Conservation (phyloP, 2,797 vertebrate genomes). For the Artibeus lituratus region DNA sequence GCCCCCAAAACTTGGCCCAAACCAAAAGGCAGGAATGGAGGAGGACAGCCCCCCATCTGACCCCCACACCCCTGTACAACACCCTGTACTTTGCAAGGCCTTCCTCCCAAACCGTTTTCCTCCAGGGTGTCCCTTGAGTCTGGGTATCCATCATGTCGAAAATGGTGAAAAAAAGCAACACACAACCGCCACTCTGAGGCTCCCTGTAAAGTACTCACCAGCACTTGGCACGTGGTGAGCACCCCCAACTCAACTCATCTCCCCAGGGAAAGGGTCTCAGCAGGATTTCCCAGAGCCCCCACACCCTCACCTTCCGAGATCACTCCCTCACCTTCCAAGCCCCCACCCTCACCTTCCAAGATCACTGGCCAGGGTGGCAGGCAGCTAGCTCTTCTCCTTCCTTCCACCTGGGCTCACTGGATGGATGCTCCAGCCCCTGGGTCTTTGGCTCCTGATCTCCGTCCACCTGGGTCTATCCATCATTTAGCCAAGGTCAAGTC, state of each 20-base stretch:
- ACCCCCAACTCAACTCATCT: rapidly evolving
- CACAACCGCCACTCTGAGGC: background rate
- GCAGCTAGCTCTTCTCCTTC: background rate
- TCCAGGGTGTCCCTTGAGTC: background rate
- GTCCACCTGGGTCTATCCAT: conserved; percentile 52
- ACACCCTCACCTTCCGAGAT: background rate
- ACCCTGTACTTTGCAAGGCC: rapidly evolving
- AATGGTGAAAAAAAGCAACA: rapidly evolving
- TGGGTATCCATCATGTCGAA: rapidly evolving
- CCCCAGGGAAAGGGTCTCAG: background rate
- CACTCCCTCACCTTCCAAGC: background rate
- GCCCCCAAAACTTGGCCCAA: background rate
- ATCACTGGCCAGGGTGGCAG: too few species aligned
- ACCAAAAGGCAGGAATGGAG: background rate
- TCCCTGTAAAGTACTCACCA: background rate
- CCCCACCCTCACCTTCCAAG: background rate
- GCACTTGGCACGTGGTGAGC: background rate
- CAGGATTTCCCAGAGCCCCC: rapidly evolving
- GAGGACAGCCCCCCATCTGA: background rate
- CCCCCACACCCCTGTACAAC: background rate
- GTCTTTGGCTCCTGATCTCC: conserved; percentile 42
- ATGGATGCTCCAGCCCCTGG: background rate
- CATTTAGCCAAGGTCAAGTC: conserved; percentile 73
- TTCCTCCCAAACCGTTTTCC: background rate
- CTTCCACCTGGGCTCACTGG: background rate